Base-by-base conservation (phyloP, 2,888 invertebrate genomes). In the Desoria tigrina region DNA sequence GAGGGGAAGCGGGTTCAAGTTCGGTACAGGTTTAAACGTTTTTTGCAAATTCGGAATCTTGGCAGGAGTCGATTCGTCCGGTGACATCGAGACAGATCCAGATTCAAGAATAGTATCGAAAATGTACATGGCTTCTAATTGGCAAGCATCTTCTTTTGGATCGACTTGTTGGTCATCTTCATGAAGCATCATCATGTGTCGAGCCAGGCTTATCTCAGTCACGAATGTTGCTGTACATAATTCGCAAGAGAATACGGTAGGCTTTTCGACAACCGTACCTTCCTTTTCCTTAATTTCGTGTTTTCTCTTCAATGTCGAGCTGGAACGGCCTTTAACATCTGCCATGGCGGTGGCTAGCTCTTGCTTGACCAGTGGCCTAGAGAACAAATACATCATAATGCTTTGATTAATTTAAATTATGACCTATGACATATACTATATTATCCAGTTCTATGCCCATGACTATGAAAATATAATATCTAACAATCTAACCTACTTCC, bases 161-260 rank as follows among this genome's bases (percentile, higher is more conserved):
- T n/a, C n/a, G n/a, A n/a, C n/a, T n/a, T n/a, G n/a, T n/a, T n/a
- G n/a, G 16, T 61, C 69, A 6, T 58, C 61, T 37, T 69, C 67
- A 59, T 71, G 69, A 42, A 65, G 59, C 0, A 69, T 62, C n/a
- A n/a, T n/a, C 16, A 70, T 63, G 39, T 74, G 74, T 0, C 72
- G 66, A 50, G 63, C 64, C 23, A 74, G 57, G 53, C 72, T 68
- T n/a, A 65, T 64, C 37, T 63, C 42, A 26, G 75, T 75, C 6
- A 75, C 75, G 57, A 75, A 75, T 0, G 69, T 65, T 1, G 72
- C 64, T 1, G 63, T 45, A 28, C 75, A 75, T 23, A 61, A 26
- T 32, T 26, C 56, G 32, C 75, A 75, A 11, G 72, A 57, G 42
- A 68, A 71, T n/a, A 62, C 68, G 1, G 58, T 37, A n/a, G 50